Evolutionary conservation across 1,140 invertebrate genomes (phyloP), one percentile per base, ranked within the genome.

Genomic region (Spodoptera litura): DNA sequence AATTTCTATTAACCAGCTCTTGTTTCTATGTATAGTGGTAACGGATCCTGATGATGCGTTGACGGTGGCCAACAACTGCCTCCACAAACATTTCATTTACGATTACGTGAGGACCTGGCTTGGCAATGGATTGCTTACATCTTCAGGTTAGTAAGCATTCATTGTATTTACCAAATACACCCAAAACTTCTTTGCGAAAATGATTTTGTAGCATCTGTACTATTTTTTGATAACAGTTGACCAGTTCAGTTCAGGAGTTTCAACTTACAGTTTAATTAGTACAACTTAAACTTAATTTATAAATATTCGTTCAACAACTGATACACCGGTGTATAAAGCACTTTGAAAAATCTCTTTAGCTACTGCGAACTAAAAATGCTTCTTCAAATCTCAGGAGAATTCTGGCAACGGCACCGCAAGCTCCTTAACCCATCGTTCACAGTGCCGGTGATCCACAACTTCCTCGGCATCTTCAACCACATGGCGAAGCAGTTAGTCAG

Each of bases 341-440:
- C 20, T 20, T 20, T 20, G 20, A 20, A 20, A 20, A 20, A 20
- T 20, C 20, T 20, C 20, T 20, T 20, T 20, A 20, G 20, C 20
- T 20, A 0, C 3, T 31, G 0, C 3, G 2, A 35, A 20, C 11
- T 20, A 13, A 15, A 64, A 11, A 13, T 20, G 74, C 53, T 77
- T 59, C 11, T 53, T 44, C 6, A 4, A 56, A 56, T 83, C 81
- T 51, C 38, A 89, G 87, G 78, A 20, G 52, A 78, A 53, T 74
- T 74, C 2, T 90, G 90, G 89, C 85, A 84, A 44, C 51, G 56
- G 2, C 86, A 88, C 27, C 78, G 88, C 13, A 87, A 97, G 93
- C 95, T 98, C 75, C 88, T 99, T n/a, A 98, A 97, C 1, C 98
- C 98, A 11, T 96, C 97, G 0, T 99, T 99, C 88, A 98, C 98